Evolutionary conservation across 53 echinoderm and acorn worm genomes (phyloP).

Genomic region (Patiria pectinifera): DNA sequence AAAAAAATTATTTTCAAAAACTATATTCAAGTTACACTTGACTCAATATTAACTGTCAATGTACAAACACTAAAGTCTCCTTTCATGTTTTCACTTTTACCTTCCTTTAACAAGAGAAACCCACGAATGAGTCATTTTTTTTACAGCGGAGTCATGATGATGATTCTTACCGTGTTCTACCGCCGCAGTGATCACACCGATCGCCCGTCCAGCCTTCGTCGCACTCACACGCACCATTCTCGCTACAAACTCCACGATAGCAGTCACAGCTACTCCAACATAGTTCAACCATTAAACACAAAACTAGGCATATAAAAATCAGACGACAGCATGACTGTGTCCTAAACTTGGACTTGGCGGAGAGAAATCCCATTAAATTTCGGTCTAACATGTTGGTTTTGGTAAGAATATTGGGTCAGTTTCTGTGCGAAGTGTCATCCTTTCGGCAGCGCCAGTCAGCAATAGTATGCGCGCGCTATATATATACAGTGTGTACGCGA

Average conservation of each 20-base stretch:
- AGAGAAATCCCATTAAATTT: slow-evolving; percentile 64
- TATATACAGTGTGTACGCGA: not conserved
- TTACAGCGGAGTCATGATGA: not conserved
- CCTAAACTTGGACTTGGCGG: slow-evolving; percentile 86
- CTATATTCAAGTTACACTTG: too few species aligned
- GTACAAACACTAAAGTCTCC: too few species aligned
- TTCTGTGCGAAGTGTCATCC: not conserved
- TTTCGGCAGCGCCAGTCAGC: not conserved
- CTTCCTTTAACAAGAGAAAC: not conserved
- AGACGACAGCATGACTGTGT: slow-evolving; percentile 30
- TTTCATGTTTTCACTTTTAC: not conserved
- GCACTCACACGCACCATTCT: slow-evolving; percentile 70
- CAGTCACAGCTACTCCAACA: slow-evolving; percentile 65
- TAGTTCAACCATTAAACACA: slow-evolving; percentile 51
- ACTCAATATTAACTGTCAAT: too few species aligned
- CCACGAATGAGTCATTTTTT: not conserved
- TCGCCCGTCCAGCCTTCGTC: slow-evolving; percentile 79
- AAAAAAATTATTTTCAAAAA: too few species aligned
- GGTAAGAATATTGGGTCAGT: not conserved
- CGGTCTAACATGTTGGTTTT: slow-evolving; percentile 62
- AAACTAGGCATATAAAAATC: slow-evolving; percentile 49
- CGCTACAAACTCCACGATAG: slow-evolving; percentile 57
- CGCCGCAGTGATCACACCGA: slow-evolving; percentile 77
- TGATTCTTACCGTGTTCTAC: slow-evolving; percentile 68
- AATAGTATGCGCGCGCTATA: not conserved